phyloP scores from a whole-genome alignment of 2,888 invertebrate species.

The Merodon equestris region DNA sequence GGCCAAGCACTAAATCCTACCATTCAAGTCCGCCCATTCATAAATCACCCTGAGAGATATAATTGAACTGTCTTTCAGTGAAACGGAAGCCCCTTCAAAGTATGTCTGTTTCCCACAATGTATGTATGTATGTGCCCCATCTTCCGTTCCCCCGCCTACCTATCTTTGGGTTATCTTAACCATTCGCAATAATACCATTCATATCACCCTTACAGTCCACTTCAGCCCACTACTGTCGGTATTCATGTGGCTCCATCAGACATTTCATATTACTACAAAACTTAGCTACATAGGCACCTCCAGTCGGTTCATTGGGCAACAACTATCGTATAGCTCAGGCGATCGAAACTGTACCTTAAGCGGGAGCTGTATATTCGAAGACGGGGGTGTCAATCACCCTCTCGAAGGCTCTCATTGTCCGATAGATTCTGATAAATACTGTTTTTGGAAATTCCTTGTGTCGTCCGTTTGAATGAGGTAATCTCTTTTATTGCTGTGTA shows the following conservation, averaged over 20 bases:
- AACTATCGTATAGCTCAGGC: background rate
- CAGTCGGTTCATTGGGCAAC: slow-evolving; percentile 1
- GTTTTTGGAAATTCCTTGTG: slow-evolving; percentile 28
- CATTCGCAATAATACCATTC: slow-evolving; percentile 29
- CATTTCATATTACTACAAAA: slow-evolving; percentile 19
- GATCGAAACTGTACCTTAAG: slow-evolving; percentile 3
- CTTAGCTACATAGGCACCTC: slow-evolving; percentile 14
- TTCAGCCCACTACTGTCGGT: background rate
- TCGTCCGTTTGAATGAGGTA: background rate
- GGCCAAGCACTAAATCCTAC: too few species aligned
- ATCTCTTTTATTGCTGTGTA: slow-evolving; percentile 11
- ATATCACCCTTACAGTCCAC: slow-evolving; percentile 6
- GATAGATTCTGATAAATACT: too few species aligned
- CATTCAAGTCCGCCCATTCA: background rate
- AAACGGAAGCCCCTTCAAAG: slow-evolving; percentile 8
- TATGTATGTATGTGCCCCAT: slow-evolving; percentile 10
- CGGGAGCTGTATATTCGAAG: too few species aligned
- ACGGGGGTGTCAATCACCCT: too few species aligned
- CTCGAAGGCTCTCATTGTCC: too few species aligned
- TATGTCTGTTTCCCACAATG: slow-evolving; percentile 2
- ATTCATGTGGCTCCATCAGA: slow-evolving; percentile 8
- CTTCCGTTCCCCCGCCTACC: slow-evolving; percentile 19
- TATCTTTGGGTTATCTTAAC: slow-evolving; percentile 19
- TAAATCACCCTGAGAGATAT: slow-evolving; percentile 24
- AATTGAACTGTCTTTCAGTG: slow-evolving; percentile 18